These are phyloP conservation scores for Chunga burmeisteri DNA, from an alignment of 2,113 vertebrate species.

Conservation along the genomic window DNA sequence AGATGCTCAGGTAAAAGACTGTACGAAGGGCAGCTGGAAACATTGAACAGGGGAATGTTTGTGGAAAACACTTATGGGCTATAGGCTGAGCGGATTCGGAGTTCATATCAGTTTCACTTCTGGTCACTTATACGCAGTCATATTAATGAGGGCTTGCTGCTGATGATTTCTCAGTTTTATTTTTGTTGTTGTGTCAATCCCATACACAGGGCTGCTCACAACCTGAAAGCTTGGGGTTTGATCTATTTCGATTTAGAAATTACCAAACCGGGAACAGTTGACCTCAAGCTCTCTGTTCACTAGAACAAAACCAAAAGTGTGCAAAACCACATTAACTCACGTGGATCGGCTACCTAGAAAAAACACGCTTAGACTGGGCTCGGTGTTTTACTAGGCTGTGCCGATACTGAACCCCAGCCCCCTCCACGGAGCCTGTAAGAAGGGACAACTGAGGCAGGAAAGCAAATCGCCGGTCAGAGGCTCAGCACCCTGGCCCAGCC, in stretches of 20 bases:
- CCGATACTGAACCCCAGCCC: rapidly evolving
- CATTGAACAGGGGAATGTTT: not conserved
- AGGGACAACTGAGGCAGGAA: not conserved
- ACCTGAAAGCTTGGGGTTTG: not conserved
- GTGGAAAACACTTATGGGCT: not conserved
- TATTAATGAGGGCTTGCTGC: not conserved
- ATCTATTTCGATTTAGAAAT: not conserved
- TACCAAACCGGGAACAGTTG: not conserved
- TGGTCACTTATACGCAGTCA: not conserved
- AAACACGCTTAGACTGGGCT: not conserved
- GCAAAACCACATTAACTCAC: not conserved
- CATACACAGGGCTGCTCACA: not conserved
- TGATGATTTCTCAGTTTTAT: not conserved
- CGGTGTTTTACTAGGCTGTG: not conserved
- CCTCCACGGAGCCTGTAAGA: rapidly evolving
- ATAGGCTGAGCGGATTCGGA: not conserved
- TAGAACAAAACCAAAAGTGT: not conserved
- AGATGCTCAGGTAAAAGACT: not conserved
- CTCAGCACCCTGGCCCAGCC: not conserved
- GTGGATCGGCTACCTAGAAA: not conserved
- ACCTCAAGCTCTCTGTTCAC: not conserved
- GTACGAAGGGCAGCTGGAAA: not conserved
- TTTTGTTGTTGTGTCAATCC: not conserved
- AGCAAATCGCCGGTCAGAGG: not conserved
- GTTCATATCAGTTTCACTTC: not conserved